Percentiles rank a stretch among this genome's conserved stretches.
Evolutionary conservation across 2,888 invertebrate genomes (phyloP).

Genomic region (Rhamnusium bicolor): DNA sequence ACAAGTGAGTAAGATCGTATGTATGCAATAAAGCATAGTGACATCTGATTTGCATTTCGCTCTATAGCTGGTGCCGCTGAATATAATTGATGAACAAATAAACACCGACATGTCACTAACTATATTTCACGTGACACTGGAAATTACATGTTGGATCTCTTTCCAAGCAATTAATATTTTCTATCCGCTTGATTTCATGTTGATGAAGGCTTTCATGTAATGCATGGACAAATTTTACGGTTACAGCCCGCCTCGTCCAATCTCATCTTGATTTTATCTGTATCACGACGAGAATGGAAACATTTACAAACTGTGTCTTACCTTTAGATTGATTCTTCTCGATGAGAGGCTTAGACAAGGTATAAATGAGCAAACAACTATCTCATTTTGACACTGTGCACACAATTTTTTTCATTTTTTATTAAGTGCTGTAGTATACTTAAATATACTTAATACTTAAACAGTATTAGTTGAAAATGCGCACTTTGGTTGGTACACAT

Average conservation of each 20-base stretch:
- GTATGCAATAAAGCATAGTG: constrained; percentile 42
- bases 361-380: too few relatives aligned
- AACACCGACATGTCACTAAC: constrained; percentile 19
- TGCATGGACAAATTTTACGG: not conserved
- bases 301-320: too few relatives aligned
- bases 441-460: too few relatives aligned
- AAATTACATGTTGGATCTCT: not conserved
- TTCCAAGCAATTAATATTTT: constrained; percentile 2
- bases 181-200: not conserved
- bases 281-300: not conserved
- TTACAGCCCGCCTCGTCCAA: not conserved
- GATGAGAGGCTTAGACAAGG: too few relatives aligned
- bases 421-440: too few relatives aligned
- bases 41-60: constrained; percentile 46
- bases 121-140: constrained; percentile 3
- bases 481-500: too few relatives aligned
- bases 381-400: too few relatives aligned
- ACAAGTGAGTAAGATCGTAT: constrained; percentile 41
- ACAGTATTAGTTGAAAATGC: too few relatives aligned
- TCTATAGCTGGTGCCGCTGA: constrained; percentile 31
- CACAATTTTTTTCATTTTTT: too few relatives aligned
- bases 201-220: not conserved
- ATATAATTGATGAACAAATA: constrained; percentile 47
- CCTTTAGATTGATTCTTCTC: too few relatives aligned
- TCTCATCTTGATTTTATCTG: not conserved